Evolutionary conservation across 2,888 invertebrate species (phyloP).

Genomic region (Lordiphosa andalusiaca): DNA sequence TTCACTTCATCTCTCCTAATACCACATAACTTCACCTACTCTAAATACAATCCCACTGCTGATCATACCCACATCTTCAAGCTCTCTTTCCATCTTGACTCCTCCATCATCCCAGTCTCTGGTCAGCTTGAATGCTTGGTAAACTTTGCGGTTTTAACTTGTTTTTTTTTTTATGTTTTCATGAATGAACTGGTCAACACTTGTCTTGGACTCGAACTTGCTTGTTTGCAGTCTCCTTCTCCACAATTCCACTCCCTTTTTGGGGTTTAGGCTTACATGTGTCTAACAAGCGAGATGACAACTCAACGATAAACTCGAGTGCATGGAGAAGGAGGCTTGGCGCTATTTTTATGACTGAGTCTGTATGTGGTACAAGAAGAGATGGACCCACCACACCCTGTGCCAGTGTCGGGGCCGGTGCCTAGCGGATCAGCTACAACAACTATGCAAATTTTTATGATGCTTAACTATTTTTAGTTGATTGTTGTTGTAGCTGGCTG

Average conservation of each 20-base stretch:
- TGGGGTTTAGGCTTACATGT: slow-evolving; percentile 36
- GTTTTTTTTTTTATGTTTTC: neutral
- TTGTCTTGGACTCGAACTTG: slow-evolving; percentile 19
- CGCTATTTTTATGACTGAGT: slow-evolving; percentile 59
- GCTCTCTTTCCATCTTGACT: too few species aligned
- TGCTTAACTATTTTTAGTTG: slow-evolving; percentile 73
- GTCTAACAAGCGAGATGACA: slow-evolving; percentile 64
- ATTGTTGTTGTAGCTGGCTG: slow-evolving; percentile 13
- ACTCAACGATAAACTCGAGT: slow-evolving; percentile 50
- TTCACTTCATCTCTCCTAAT: too few species aligned
- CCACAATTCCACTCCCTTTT: slow-evolving; percentile 40
- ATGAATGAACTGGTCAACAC: slow-evolving; percentile 22
- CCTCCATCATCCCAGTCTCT: neutral
- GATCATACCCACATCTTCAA: too few species aligned
- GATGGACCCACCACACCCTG: slow-evolving; percentile 33
- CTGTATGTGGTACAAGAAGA: slow-evolving; percentile 27
- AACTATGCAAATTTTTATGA: slow-evolving; percentile 73
- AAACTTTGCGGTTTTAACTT: neutral
- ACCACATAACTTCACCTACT: too few species aligned
- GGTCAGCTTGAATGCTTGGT: neutral
- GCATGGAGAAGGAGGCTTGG: slow-evolving; percentile 50
- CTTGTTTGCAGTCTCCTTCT: slow-evolving; percentile 6
- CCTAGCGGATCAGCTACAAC: slow-evolving; percentile 47
- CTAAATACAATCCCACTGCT: too few species aligned
- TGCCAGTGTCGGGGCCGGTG: slow-evolving; percentile 1